These are phyloP conservation scores for Isaurus tuberculatus DNA, from an alignment of 92 coral and sea anemone genomes.

Conservation along the genomic window DNA sequence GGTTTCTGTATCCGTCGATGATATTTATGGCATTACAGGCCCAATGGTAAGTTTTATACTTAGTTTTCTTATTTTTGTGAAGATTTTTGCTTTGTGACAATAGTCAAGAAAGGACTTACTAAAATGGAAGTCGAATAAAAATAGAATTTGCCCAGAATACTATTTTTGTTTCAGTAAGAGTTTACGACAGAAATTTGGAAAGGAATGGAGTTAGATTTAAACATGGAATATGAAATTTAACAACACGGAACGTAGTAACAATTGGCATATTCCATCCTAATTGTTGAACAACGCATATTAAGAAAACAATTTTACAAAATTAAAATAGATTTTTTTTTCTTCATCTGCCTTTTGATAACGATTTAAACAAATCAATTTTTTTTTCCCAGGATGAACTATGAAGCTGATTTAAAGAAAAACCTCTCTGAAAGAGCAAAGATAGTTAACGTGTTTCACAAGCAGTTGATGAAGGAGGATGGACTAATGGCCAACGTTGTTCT, in stretches of 20 bases:
- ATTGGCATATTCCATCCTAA: too few relatives aligned
- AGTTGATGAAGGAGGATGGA: constrained; percentile 64
- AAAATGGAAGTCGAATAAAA: too few relatives aligned
- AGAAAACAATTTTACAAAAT: background rate
- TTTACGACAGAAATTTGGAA: too few relatives aligned
- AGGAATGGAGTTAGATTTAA: too few relatives aligned
- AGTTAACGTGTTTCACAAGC: constrained; percentile 64
- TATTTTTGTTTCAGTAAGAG: too few relatives aligned
- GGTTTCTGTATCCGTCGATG: constrained; percentile 86
- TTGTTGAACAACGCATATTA: too few relatives aligned
- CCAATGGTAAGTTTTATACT: constrained; percentile 75
- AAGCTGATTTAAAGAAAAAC: constrained; percentile 65
- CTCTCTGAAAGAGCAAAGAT: constrained; percentile 58
- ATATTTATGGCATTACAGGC: constrained; percentile 83
- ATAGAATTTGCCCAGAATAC: too few relatives aligned
- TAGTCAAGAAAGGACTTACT: too few relatives aligned
- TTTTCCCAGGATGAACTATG: constrained; percentile 74
- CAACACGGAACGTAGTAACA: too few relatives aligned
- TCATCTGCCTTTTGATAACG: background rate
- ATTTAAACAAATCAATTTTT: background rate
- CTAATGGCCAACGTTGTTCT: constrained; percentile 53
- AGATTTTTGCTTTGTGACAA: background rate
- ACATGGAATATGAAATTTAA: too few relatives aligned
- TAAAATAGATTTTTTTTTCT: background rate
- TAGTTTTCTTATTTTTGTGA: background rate